These are phyloP conservation scores for Aldrovandia affinis DNA, from an alignment of 2,797 vertebrate species.

Conservation along the genomic window DNA sequence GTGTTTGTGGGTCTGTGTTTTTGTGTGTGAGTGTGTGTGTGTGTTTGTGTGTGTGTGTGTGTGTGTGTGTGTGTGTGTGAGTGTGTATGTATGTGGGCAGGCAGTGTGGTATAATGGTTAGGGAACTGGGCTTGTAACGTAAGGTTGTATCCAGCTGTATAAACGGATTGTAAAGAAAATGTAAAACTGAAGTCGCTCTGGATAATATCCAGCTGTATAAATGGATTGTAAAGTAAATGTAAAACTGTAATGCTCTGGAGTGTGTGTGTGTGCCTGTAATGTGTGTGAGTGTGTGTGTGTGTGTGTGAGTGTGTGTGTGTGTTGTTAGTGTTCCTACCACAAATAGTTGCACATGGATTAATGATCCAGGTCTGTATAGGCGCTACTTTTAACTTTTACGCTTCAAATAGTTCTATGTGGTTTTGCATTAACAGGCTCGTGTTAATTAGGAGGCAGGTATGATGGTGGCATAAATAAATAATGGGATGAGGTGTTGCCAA, in stretches of 20 bases:
- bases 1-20: no score
- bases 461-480: background rate
- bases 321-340: background rate
- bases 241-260: no score
- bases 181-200: no score
- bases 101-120: no score
- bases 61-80: no score
- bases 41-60: slow-evolving; percentile 12
- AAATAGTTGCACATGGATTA: background rate
- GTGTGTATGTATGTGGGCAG: no score
- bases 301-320: slow-evolving; percentile 7
- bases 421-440: background rate
- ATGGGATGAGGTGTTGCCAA: background rate
- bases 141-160: no score
- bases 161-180: no score
- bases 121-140: no score
- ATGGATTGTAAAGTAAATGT: no score
- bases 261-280: slow-evolving; percentile 34
- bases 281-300: background rate
- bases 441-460: slow-evolving; percentile 1
- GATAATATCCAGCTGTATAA: no score
- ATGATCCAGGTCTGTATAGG: background rate
- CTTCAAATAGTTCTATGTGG: background rate
- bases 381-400: background rate
- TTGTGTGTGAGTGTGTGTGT: background rate